These are phyloP conservation scores for Molanna angustata DNA, from an alignment of 2,888 invertebrate species.

Conservation along the genomic window DNA sequence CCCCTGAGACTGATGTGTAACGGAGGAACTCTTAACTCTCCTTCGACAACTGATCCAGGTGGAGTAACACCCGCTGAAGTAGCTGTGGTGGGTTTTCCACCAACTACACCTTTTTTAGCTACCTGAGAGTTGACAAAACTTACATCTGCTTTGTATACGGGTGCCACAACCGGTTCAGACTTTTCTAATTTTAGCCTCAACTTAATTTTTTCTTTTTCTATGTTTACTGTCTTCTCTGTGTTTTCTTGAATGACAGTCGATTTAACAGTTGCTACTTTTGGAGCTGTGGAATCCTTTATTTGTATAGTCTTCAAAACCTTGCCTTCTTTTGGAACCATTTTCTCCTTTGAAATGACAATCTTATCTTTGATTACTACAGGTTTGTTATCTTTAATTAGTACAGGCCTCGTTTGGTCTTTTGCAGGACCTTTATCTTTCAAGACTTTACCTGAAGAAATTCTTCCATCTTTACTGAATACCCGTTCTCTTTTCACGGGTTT, in stretches of 20 bases:
- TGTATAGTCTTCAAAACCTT: constrained; percentile 20
- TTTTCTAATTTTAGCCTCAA: constrained; percentile 79
- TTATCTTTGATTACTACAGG: constrained; percentile 48
- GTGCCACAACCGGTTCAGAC: constrained; percentile 72
- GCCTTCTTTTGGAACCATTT: constrained; percentile 35
- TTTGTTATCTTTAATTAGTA: constrained; percentile 47
- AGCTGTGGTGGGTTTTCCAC: constrained; percentile 27
- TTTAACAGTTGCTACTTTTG: constrained; percentile 29
- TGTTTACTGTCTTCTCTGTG: constrained; percentile 43
- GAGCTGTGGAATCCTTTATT: constrained; percentile 15
- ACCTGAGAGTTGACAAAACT: constrained; percentile 62
- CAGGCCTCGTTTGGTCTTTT: constrained; percentile 47
- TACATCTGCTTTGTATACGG: constrained; percentile 78
- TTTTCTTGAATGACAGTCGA: constrained; percentile 40
- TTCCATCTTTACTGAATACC: constrained; percentile 38
- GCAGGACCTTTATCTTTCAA: constrained; percentile 43
- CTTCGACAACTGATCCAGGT: constrained; percentile 30
- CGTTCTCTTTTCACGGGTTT: constrained; percentile 36
- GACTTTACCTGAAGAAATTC: constrained; percentile 38
- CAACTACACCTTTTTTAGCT: constrained; percentile 41
- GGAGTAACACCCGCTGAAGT: constrained; percentile 30
- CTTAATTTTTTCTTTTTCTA: constrained; percentile 73
- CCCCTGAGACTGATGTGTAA: constrained; percentile 84
- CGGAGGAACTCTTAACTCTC: constrained; percentile 80
- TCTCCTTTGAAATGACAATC: constrained; percentile 42